Conservation (phyloP, 2,113 vertebrate genomes). For the Hemichromis elongatus region DNA sequence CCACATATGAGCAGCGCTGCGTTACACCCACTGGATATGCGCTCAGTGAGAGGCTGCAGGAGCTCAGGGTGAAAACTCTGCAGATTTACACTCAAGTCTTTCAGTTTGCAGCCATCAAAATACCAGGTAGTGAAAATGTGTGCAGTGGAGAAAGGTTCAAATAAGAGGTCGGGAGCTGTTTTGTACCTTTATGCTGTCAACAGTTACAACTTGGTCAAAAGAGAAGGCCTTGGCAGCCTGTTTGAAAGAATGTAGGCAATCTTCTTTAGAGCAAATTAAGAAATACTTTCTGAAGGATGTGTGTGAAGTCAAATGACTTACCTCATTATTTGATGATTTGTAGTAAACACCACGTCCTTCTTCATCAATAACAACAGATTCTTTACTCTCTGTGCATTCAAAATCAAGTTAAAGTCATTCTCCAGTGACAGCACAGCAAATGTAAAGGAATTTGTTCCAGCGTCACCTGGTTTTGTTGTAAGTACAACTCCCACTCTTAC, state of each 20-base stretch:
- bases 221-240: conserved; percentile 46
- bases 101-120: background rate
- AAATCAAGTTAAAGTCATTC: background rate
- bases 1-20: conserved; percentile 74
- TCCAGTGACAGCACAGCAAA: background rate
- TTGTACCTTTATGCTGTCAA: conserved; percentile 53
- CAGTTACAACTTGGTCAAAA: conserved; percentile 51
- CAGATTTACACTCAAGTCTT: background rate
- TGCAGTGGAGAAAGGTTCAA: background rate
- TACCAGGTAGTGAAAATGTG: background rate
- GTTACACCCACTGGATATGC: conserved; percentile 70
- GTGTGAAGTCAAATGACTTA: background rate
- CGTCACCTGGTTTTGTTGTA: conserved; percentile 25
- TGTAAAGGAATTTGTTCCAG: background rate
- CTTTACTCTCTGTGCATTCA: background rate
- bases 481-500: conserved; percentile 55
- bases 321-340: conserved; percentile 33
- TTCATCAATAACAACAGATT: conserved; percentile 15
- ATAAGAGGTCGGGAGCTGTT: background rate
- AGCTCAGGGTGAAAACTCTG: conserved; percentile 69
- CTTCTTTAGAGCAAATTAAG: background rate
- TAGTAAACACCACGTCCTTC: conserved; percentile 41
- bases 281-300: background rate
- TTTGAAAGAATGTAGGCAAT: background rate
- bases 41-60: conserved; percentile 66